Evolutionary conservation across 2,797 vertebrate genomes (phyloP).

Genomic region (Chelon labrosus): DNA sequence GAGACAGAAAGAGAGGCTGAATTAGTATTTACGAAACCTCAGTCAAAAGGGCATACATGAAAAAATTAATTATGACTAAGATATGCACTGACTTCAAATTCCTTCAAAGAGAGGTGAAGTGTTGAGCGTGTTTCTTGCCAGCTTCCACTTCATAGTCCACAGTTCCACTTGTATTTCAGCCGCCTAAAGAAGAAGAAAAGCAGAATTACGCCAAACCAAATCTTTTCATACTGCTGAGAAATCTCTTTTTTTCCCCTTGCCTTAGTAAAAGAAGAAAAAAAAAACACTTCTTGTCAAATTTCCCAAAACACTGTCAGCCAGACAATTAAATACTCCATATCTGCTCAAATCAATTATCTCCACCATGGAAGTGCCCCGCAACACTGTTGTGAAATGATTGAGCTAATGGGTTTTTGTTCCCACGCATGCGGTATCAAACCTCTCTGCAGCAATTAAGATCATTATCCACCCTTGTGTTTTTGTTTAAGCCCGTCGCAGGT

Average conservation of each 20-base stretch:
- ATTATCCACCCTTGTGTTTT: constrained; percentile 70
- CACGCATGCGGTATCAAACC: constrained; percentile 63
- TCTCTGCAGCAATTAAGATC: constrained; percentile 73
- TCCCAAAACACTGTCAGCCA: constrained; percentile 56
- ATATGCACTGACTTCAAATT: not conserved
- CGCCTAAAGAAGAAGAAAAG: constrained; percentile 1
- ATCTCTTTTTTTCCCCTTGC: constrained; percentile 20
- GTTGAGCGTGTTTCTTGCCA: constrained; percentile 1
- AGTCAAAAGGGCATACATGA: too few species aligned
- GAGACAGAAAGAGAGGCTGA: not conserved
- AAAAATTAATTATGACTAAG: not conserved
- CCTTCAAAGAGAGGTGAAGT: not conserved
- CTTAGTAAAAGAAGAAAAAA: constrained; percentile 29
- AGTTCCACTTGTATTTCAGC: constrained; percentile 1
- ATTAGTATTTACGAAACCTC: too few species aligned
- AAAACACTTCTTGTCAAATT: constrained; percentile 58
- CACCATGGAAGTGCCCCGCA: constrained; percentile 50
- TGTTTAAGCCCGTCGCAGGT: constrained; percentile 56
- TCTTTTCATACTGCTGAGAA: constrained; percentile 22
- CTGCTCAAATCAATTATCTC: constrained; percentile 75
- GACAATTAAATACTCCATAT: constrained; percentile 72
- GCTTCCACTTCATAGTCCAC: constrained; percentile 1
- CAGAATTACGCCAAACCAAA: constrained; percentile 12
- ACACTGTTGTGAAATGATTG: constrained; percentile 60
- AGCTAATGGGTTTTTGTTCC: constrained; percentile 75